phyloP scores from a whole-genome alignment of 1,140 invertebrate species.

The Dinoponera quadriceps region DNA sequence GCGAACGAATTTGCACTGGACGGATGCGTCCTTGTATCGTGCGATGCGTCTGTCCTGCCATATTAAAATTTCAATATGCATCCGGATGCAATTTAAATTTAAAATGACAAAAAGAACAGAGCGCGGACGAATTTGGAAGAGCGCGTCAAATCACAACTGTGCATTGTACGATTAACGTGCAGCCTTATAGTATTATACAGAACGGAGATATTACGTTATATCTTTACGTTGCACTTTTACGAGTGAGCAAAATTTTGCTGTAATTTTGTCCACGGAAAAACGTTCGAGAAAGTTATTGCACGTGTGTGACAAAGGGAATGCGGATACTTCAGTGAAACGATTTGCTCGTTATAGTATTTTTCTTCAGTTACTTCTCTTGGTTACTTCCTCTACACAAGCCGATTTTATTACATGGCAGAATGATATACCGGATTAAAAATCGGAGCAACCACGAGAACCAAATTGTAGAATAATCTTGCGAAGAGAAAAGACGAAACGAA shows the following conservation, averaged over 20 bases:
- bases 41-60: neutral
- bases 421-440: neutral
- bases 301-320: neutral
- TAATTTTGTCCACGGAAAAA: neutral
- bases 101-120: neutral
- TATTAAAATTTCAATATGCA: slow-evolving; percentile 11
- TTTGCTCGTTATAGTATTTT: slow-evolving; percentile 9
- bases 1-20: neutral
- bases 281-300: slow-evolving; percentile 23
- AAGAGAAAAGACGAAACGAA: slow-evolving; percentile 1
- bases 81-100: slow-evolving; percentile 32
- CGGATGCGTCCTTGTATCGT: neutral
- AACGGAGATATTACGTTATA: slow-evolving; percentile 8
- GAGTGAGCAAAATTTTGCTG: neutral
- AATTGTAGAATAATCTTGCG: neutral
- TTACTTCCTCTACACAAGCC: neutral
- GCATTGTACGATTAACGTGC: slow-evolving; percentile 10
- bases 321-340: neutral
- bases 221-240: neutral
- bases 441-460: neutral
- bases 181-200: neutral
- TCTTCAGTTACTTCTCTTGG: neutral
- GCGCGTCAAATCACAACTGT: neutral
- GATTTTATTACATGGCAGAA: slow-evolving; percentile 11
- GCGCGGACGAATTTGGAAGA: neutral